Base-by-base conservation (phyloP, 2,888 invertebrate genomes). In the Elaeidobius kamerunicus region DNA sequence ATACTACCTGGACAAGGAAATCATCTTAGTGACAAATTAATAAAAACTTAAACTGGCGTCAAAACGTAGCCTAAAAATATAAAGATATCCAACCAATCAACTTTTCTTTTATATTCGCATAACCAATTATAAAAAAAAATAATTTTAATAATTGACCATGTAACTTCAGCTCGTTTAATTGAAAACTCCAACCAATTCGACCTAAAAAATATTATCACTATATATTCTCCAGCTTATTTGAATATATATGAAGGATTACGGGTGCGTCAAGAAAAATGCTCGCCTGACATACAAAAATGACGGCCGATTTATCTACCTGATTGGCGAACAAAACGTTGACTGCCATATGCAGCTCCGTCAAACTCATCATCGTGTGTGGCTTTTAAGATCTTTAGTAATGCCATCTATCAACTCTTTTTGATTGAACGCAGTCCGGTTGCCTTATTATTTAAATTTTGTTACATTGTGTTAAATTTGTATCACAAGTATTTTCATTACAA, bases 221-320 rank as follows among this genome's bases (percentile, higher is more conserved):
- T 35, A 35, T 16, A 16, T 35, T 35, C 12, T 36, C 23, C 35
- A 28, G 2, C 47, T 20, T 28, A 47, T 39, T 47, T 48, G 40
- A 48, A 40, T 40, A 32, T 48, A 36, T 40, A 40, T 40, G 40
- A 48, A 47, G 32, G 48, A 47, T 47, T 40, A 47, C 40, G 9
- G 36, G 17, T 30, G 42, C 50, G 38, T 19, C 43, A 50, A 50
- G 50, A 50, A 50, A 50, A 50, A 50, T 50, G 36, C 43, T 34
- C 27, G 41, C 19, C 34, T 50, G 50, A 43, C 50, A 30, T 43
- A 50, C 50, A 36, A 36, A 50, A 50, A 50, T 50, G 50, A 35
- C 43, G 42, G 43, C 20, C 50, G 50, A 50, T 50, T 50, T 50
- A 50, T 50, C 50, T 50, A 41, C 50, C 50, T 50, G 50, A 50